Conservation (phyloP, 2,888 invertebrate genomes). For the Stenichneumon culpator region DNA sequence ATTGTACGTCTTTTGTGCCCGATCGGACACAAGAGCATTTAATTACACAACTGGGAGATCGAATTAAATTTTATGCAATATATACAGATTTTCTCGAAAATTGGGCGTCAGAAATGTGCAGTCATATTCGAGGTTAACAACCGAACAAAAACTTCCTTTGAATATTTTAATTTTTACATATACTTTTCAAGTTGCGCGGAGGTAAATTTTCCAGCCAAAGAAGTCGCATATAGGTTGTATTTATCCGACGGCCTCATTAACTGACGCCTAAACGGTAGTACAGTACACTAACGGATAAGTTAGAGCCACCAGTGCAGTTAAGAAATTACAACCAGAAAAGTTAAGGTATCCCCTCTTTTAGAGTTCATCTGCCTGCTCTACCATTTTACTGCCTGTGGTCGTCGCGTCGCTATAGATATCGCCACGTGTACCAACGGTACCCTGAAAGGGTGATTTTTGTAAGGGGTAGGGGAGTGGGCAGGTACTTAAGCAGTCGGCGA, state of each 20-base stretch:
- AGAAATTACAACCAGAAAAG: background rate
- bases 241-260: background rate
- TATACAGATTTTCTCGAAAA: background rate
- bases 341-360: background rate
- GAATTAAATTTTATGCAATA: conserved; percentile 32
- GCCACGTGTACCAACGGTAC: background rate
- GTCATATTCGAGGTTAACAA: background rate
- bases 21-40: conserved; percentile 17
- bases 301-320: background rate
- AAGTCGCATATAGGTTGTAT: background rate
- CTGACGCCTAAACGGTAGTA: background rate
- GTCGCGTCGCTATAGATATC: background rate
- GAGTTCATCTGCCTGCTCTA: background rate
- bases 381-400: background rate
- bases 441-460: background rate
- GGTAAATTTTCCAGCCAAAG: background rate
- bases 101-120: background rate
- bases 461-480: background rate
- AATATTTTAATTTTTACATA: background rate
- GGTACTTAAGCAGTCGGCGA: background rate
- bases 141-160: background rate
- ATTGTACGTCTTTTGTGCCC: conserved; percentile 28
- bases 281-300: background rate
- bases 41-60: conserved; percentile 43
- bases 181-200: background rate